Conservation (phyloP, 2,797 vertebrate species). For the Rhynchotus rufescens region DNA sequence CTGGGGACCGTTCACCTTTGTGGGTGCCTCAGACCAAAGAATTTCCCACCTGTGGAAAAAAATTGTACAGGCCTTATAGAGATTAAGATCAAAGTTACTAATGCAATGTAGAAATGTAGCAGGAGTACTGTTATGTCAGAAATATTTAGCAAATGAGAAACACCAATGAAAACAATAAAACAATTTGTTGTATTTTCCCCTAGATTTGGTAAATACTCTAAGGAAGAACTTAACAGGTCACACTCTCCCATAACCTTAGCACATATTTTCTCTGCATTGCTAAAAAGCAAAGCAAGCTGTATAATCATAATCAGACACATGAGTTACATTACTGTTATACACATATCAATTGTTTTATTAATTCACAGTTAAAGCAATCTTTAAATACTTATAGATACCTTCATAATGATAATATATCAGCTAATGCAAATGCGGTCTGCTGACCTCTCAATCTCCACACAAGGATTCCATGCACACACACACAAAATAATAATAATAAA, state of each 20-base stretch:
- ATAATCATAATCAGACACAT: neutral
- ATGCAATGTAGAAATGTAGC: neutral
- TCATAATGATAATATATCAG: neutral
- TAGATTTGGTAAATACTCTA: neutral
- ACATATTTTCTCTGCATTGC: neutral
- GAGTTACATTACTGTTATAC: neutral
- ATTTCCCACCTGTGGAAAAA: slow-evolving; percentile 89
- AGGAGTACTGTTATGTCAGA: neutral
- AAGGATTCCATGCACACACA: neutral
- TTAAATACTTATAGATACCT: neutral
- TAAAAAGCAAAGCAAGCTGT: neutral
- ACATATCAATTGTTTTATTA: neutral
- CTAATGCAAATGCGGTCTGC: neutral
- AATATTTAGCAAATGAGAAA: slow-evolving; percentile 1
- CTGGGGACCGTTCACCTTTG: slow-evolving; percentile 89
- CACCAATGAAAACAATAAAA: neutral
- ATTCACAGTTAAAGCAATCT: neutral
- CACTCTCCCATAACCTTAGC: neutral
- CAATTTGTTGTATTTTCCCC: neutral
- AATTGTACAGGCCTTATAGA: slow-evolving; percentile 10
- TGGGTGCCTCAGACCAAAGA: slow-evolving; percentile 94
- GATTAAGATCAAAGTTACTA: slow-evolving; percentile 3
- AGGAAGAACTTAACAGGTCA: neutral
- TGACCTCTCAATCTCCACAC: neutral
- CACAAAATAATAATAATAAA: no score